Conservation (phyloP, 37 sponge, comb jelly and placozoan genomes). For the Hormiphora californensis region DNA sequence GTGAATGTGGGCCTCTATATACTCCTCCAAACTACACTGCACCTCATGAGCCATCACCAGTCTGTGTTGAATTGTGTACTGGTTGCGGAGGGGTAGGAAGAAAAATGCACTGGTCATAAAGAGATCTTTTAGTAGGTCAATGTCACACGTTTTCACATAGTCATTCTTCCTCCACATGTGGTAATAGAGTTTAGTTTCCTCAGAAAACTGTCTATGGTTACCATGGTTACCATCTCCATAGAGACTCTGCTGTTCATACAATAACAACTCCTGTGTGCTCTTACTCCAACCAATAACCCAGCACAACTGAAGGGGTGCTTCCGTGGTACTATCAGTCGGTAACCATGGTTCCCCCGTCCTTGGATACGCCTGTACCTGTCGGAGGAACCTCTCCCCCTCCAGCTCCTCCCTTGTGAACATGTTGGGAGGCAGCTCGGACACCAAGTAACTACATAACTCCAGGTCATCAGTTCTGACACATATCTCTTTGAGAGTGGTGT, state of each 20-base stretch:
- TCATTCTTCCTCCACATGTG: conserved; percentile 9
- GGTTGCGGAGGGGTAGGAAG: conserved; percentile 11
- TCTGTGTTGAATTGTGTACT: background rate
- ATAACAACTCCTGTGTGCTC: background rate
- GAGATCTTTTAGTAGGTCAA: conserved; percentile 1
- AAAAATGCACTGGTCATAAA: conserved; percentile 11
- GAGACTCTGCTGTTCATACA: conserved; percentile 34
- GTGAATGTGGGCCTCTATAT: background rate
- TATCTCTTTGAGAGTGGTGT: conserved; percentile 19
- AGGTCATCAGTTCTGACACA: conserved; percentile 39
- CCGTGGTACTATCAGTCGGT: background rate
- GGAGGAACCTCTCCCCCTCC: conserved; percentile 48
- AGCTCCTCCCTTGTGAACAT: conserved; percentile 10
- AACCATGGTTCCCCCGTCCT: background rate
- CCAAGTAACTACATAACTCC: conserved; percentile 2
- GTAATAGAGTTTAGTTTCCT: background rate
- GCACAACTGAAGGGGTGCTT: background rate
- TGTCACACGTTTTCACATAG: background rate
- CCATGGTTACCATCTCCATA: too few relatives aligned
- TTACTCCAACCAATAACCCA: conserved; percentile 49
- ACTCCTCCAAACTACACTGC: conserved; percentile 14
- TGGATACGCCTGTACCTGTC: conserved; percentile 11
- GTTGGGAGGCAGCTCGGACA: conserved; percentile 30
- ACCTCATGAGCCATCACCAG: background rate
- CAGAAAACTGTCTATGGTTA: too few relatives aligned